Evolutionary conservation across 2,888 invertebrate species (phyloP).

Genomic region (Xestia sexstrigata): DNA sequence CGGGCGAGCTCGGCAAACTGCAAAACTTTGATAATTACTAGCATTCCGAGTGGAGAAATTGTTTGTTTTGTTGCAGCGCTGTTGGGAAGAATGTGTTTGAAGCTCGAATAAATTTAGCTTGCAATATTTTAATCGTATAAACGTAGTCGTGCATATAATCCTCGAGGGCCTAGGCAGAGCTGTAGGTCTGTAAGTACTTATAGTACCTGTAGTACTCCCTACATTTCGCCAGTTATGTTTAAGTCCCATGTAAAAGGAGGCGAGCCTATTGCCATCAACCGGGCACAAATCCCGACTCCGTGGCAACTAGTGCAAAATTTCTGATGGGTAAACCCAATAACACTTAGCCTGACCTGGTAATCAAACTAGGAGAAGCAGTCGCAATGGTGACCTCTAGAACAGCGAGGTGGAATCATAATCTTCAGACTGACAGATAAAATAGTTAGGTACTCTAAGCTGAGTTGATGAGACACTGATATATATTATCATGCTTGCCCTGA

Average conservation of each 20-base stretch:
- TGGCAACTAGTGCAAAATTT: too few species aligned
- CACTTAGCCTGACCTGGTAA: too few species aligned
- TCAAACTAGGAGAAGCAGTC: not conserved
- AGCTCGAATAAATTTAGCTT: not conserved
- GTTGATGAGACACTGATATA: not conserved
- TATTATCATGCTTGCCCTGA: not conserved
- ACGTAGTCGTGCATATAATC: not conserved
- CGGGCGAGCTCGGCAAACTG: conserved; percentile 46
- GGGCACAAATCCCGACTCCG: too few species aligned
- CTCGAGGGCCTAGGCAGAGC: not conserved
- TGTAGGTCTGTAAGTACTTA: not conserved
- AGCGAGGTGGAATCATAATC: not conserved
- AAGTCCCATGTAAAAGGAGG: too few species aligned
- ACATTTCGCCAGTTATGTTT: too few species aligned
- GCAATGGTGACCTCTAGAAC: not conserved
- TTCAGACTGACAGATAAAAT: not conserved
- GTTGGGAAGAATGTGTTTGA: conserved; percentile 29
- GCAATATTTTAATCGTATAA: not conserved
- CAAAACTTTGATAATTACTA: conserved; percentile 61
- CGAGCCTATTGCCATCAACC: too few species aligned
- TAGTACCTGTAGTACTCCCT: not conserved
- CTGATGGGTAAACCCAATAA: too few species aligned
- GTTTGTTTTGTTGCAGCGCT: conserved; percentile 56
- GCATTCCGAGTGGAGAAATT: conserved; percentile 45
- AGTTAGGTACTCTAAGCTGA: not conserved